Conservation (phyloP, 2,797 vertebrate genomes). For the Artibeus jamaicensis region DNA sequence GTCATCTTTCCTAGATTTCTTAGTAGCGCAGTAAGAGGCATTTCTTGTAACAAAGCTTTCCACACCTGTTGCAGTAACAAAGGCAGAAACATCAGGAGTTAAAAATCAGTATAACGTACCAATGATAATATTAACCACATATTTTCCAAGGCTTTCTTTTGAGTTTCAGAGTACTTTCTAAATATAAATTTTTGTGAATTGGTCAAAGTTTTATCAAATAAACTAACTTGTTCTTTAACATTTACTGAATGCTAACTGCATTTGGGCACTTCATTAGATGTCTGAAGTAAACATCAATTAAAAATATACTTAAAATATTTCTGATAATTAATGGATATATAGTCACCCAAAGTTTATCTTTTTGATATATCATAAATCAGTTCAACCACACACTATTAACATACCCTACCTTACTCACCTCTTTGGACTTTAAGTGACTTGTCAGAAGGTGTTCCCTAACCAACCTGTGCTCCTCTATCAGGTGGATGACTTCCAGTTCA, state of each 20-base stretch:
- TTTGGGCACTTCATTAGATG: neutral
- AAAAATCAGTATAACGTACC: neutral
- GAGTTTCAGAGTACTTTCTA: neutral
- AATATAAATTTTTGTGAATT: neutral
- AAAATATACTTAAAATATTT: neutral
- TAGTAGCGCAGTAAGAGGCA: conserved; percentile 89
- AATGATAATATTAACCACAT: neutral
- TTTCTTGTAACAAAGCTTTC: conserved; percentile 93
- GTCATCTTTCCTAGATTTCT: conserved; percentile 92
- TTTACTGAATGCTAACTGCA: neutral
- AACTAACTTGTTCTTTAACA: conserved; percentile 22
- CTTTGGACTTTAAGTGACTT: conserved; percentile 92
- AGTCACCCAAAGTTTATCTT: neutral
- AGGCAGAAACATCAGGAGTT: neutral
- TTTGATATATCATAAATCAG: neutral
- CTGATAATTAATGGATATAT: neutral
- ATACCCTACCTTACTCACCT: conserved; percentile 81
- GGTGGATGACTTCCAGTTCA: conserved; percentile 90
- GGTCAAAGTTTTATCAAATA: conserved; percentile 23
- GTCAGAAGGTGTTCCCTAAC: conserved; percentile 93
- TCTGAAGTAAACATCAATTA: conserved; percentile 14
- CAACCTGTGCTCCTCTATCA: conserved; percentile 93
- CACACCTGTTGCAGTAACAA: conserved; percentile 85
- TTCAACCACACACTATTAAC: neutral
- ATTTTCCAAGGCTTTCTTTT: neutral